A percentile compares a stretch with the other conserved stretches of the same genome.
Conservation (phyloP, 2,888 invertebrate genomes). For the Kryphioiulus occultus region DNA sequence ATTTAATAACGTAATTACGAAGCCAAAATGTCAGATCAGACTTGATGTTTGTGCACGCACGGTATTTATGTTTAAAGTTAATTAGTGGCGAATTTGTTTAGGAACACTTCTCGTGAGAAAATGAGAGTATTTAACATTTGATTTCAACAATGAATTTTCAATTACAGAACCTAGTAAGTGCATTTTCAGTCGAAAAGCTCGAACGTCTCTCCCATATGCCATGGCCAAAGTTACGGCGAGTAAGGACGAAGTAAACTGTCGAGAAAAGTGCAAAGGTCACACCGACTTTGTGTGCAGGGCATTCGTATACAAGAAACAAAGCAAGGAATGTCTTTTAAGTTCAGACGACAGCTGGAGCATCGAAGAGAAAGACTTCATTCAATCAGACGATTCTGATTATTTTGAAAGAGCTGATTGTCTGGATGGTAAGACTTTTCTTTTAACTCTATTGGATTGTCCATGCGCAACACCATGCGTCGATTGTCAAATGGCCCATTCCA, state of each 20-base stretch:
- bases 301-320: conserved; percentile 39
- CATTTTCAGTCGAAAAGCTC: conserved; percentile 44
- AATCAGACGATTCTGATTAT: conserved; percentile 42
- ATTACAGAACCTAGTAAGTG: conserved; percentile 46
- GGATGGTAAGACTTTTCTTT: conserved; percentile 49
- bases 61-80: not conserved
- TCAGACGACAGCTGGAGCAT: conserved; percentile 51
- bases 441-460: not conserved
- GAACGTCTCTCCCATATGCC: not conserved
- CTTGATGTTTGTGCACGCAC: not conserved
- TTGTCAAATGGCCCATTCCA: not conserved
- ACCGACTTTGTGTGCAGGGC: conserved; percentile 50
- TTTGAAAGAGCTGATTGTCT: conserved; percentile 51
- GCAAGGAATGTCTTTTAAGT: conserved; percentile 47
- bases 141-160: not conserved
- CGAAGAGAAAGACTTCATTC: not conserved
- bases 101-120: not conserved
- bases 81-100: not conserved
- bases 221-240: conserved; percentile 22
- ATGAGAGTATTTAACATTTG: not conserved
- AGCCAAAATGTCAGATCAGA: not conserved
- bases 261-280: conserved; percentile 43
- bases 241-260: not conserved
- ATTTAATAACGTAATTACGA: not conserved
- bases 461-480: not conserved